Evolutionary conservation across 1,140 invertebrate genomes (phyloP).

Genomic region (Uloborus diversus): DNA sequence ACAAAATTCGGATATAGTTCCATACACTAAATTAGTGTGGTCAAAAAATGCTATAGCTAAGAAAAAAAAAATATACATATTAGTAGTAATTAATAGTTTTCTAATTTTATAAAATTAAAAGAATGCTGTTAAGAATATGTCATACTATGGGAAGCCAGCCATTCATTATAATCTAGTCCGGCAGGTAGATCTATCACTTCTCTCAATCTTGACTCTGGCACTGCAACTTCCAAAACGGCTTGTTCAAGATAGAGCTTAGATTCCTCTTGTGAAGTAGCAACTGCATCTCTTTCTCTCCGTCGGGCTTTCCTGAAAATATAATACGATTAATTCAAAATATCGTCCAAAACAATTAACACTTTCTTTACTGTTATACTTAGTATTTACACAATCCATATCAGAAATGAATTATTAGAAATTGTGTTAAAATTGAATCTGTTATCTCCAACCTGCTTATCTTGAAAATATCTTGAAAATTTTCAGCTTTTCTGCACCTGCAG

Average conservation of each 20-base stretch:
- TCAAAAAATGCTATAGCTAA: constrained; percentile 96
- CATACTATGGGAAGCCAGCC: constrained; percentile 95
- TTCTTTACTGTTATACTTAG: no score
- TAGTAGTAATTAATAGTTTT: neutral
- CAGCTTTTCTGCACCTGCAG: no score
- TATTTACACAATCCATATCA: no score
- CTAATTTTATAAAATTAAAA: neutral
- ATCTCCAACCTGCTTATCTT: no score
- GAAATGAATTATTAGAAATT: no score
- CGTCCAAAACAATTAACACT: no score
- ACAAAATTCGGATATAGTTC: constrained; percentile 97
- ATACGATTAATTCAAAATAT: no score
- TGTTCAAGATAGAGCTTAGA: constrained; percentile 95
- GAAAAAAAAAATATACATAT: constrained; percentile 17
- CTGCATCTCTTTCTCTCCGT: constrained; percentile 89
- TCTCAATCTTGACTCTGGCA: constrained; percentile 87
- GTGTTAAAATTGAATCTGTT: no score
- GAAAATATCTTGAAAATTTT: no score
- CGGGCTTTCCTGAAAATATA: constrained; percentile 84
- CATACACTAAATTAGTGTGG: constrained; percentile 97
- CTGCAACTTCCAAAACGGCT: constrained; percentile 87
- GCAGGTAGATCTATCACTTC: constrained; percentile 91
- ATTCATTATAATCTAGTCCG: constrained; percentile 96
- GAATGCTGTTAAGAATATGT: neutral
- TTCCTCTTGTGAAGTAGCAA: constrained; percentile 77